Base-by-base conservation (phyloP, 2,113 vertebrate genomes). In the Melanerpes formicivorus region DNA sequence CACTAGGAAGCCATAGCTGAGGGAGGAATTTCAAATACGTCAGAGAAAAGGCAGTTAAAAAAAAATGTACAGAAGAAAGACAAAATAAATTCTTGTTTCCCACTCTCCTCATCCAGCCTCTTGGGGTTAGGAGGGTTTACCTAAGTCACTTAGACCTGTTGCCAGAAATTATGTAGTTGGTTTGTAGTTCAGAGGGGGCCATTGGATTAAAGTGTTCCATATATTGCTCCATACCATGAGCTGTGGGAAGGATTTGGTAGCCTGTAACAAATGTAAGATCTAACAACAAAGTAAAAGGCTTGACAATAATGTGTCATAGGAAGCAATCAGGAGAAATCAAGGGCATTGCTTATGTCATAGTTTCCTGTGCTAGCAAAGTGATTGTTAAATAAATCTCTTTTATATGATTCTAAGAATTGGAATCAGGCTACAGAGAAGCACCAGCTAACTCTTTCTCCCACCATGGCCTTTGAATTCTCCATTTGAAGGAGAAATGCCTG, bases 291-390 rank as follows among this genome's bases (percentile, higher is more conserved):
- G 50, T 17, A 63, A 42, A 87, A 88, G 32, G 29, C 62, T 10
- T 18, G 25, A 14, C 52, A 64, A 6, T 42, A 21, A 48, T 5
- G n/a, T 89, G 37, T 80, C 2, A 0, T 30, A 32, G 58, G 80
- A 64, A 75, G 65, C 76, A 44, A 67, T 64, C 54, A 40, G 79
- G 85, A 91, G 82, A 91, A 88, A 86, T 90, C 73, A 96, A 88
- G 85, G 88, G 29, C 80, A 72, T 72, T 93, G 85, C 29, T 93
- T 60, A 66, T 92, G 90, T 85, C 62, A 56, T 60, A 60, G 56
- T 18, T 76, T 84, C 23, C 60, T 60, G 27, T 80, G 9, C 19
- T 48, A 67, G 69, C 25, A 12, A 69, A 84, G 40, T 59, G 34
- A 60, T 84, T 27, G 32, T 44, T 65, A 59, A 80, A 18, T 59